Base-by-base conservation (phyloP, 1,140 invertebrate species). In the Octopus sinensis region DNA sequence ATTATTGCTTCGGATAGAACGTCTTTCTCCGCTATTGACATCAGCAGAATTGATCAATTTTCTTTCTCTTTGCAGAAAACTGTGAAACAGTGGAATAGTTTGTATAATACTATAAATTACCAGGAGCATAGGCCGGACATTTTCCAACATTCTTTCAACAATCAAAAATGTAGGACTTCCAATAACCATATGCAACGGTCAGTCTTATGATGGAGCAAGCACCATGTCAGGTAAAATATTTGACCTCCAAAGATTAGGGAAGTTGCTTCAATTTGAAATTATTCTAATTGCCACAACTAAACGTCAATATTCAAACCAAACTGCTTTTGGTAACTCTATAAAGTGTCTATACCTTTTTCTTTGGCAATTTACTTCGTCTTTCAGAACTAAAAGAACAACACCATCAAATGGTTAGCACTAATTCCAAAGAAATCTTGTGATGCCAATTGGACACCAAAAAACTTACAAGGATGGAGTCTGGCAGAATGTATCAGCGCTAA, bases 171-270 rank as follows among this genome's bases (percentile, higher is more conserved):
- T 76, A 30, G 75, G 75, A 51, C 75, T 76, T 10, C 1, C 75
- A 76, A 76, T 76, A 23, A 76, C 23, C 23, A 51, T 76, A 9
- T 76, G 75, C 23, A 13, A 76, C 75, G 23, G 75, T 76, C 75
- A 76, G 75, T 76, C 75, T 76, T 76, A 76, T 23, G 75, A 76
- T 76, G n/a, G 75, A 76, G 75, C 23, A 76, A 76, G 23, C 75
- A 76, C 75, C 10, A 51, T 76, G 10, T 76, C 23, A 23, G 75
- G 75, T 76, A 51, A 76, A 76, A 76, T 76, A 76, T 76, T 51
- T 76, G 75, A 23, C 23, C 75, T 76, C 75, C 75, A 76, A 76
- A 76, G 23, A 76, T 76, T 76, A 76, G 75, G 10, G 75, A 76
- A 76, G 75, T 76, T 12, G 75, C 43, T 76, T 23, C 75, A 68